phyloP scores from a whole-genome alignment of 2,797 vertebrate genomes.

The Ctenopoma kingsleyae region DNA sequence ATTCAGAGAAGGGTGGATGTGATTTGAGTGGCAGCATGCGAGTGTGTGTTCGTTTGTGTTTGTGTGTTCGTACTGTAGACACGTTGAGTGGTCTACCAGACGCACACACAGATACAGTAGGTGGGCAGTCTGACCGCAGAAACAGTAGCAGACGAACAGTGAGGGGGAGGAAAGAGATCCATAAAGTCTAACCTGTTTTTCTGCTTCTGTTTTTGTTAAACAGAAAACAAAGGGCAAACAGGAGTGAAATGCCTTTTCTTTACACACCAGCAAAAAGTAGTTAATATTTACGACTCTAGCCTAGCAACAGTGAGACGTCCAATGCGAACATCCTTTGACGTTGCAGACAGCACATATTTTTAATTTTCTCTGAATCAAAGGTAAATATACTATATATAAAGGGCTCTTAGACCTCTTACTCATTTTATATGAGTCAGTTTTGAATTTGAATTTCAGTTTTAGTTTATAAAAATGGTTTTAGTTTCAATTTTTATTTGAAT shows the following conservation, averaged over 20 bases:
- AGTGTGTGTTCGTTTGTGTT: conserved; percentile 24
- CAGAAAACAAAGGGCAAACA: background rate
- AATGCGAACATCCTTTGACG: background rate
- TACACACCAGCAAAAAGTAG: conserved; percentile 1
- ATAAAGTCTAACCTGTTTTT: conserved; percentile 39
- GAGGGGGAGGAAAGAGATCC: conserved; percentile 57
- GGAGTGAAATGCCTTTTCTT: conserved; percentile 10
- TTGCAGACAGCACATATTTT: background rate
- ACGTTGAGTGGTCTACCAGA: conserved; percentile 69
- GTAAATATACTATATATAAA: background rate
- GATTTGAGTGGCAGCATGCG: conserved; percentile 35
- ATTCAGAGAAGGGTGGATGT: conserved; percentile 26
- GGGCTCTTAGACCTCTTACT: too few relatives aligned
- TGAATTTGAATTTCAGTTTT: background rate
- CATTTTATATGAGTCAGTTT: background rate
- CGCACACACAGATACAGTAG: conserved; percentile 36
- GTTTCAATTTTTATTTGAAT: background rate
- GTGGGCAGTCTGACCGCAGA: conserved; percentile 59
- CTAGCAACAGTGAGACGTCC: conserved; percentile 29
- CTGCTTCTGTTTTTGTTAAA: conserved; percentile 21
- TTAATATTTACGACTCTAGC: conserved; percentile 35
- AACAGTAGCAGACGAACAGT: conserved; percentile 64
- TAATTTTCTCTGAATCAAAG: background rate
- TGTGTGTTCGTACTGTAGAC: conserved; percentile 52
- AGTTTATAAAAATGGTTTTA: background rate